A percentile compares a stretch with the other conserved stretches of the same genome.
Conservation (phyloP, 1,140 invertebrate species). For the Acyrthosiphon pisum region DNA sequence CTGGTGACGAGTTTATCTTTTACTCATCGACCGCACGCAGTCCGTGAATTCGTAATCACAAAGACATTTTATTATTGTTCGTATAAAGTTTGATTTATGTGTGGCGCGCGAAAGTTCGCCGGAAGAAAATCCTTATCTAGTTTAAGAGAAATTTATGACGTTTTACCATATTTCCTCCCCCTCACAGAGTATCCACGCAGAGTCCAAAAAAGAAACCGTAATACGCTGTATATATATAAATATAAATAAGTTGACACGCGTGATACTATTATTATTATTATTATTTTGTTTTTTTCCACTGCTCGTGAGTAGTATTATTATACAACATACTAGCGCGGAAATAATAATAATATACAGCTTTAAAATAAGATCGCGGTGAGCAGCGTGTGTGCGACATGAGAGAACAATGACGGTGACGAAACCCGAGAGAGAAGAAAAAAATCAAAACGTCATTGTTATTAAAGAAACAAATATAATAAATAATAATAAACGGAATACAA, state of each 20-base stretch:
- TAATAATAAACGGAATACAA: not conserved
- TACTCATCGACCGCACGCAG: constrained; percentile 46
- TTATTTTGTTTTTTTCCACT: not conserved
- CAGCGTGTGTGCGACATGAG: not conserved
- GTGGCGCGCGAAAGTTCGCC: constrained; percentile 32
- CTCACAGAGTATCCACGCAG: not conserved
- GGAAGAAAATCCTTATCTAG: constrained; percentile 53
- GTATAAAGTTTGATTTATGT: constrained; percentile 53
- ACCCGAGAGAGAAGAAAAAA: not conserved
- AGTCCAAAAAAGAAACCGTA: not conserved
- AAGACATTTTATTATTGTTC: constrained; percentile 54
- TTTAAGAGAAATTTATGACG: constrained; percentile 52
- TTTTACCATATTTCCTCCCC: constrained; percentile 46
- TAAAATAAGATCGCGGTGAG: not conserved
- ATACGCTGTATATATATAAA: not conserved
- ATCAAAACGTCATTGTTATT: constrained; percentile 44
- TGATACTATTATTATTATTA: not conserved
- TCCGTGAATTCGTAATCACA: constrained; percentile 54
- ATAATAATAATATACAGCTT: not conserved
- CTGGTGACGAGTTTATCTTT: constrained; percentile 57
- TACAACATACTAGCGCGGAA: not conserved
- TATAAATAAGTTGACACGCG: constrained; percentile 22
- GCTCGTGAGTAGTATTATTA: not conserved
- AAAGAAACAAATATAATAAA: constrained; percentile 33
- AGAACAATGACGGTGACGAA: constrained; percentile 38